Evolutionary conservation across 2,888 invertebrate genomes (phyloP), one percentile per base, ranked within the genome.

Genomic region (Volucella inanis): DNA sequence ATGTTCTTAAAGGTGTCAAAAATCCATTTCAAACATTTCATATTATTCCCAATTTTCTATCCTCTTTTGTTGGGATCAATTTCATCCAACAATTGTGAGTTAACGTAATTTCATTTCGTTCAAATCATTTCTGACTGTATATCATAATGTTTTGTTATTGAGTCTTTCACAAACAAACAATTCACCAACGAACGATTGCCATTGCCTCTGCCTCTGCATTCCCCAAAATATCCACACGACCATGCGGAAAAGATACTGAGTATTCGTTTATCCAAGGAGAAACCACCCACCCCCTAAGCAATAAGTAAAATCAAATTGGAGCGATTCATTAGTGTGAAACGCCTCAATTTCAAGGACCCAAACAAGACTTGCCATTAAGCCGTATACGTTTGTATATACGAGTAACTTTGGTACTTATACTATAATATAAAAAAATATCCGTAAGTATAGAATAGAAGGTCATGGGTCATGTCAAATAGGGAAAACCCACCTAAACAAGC

Each of bases 381-480:
- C 8, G 43, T 54, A n/a, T 43, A 49, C 38, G 18, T 43, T 31
- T 62, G 31, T 50, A 22, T 6, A 22, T 31, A 31, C 6, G 31
- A 31, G 0, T 6, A 31, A 31, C 6, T 31, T 4, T 31, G 31
- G 31, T 31, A 31, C 31, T 31, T 4, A 6, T 31, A 31, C 31
- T 31, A 22, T 22, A 22, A 22, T 18, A 18, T 2, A 2, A 18
- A 2, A 31, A 6, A 6, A 31, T 31, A 31, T 31, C 6, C 6
- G 31, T 31, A 4, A 31, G 31, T 31, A 31, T 8, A 55, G 18
- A 83, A 31, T 8, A 55, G 18, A 83, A 78, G 78, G 78, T 78
- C 78, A 83, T 45, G 54, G 72, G 61, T 62, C 62, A 72, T 67
- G 62, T 31, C 31, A 67, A 61, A 67, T 41, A 31, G 75, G 38